Base-by-base conservation (phyloP, 2,797 vertebrate genomes). In the Anisognathus igniventris region DNA sequence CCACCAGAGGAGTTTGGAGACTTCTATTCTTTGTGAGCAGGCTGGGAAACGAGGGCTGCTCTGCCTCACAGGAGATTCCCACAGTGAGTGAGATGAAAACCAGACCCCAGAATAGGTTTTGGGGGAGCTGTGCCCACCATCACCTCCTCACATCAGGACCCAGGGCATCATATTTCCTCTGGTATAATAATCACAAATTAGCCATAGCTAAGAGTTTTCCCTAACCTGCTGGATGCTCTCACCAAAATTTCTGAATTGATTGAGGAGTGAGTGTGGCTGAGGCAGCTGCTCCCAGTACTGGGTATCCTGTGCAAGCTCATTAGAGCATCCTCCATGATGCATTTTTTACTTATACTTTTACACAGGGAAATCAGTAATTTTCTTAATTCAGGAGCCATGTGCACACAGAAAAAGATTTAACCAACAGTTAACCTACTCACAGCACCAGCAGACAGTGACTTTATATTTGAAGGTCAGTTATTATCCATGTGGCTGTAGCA, bases 101-200 rank as follows among this genome's bases (percentile, higher is more conserved):
- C 37, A 57, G 13, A 12, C 5, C 10, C 7, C 17, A 44, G 35
- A 1, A 0, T 3, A 2, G 3, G 6, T 73, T 79, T n/a, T 57
- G n/a, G 9, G 11, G 21, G 13, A 68, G 10, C 4, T 72, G 8
- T 60, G 40, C 13, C 39, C 14, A 27, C 24, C 15, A 60, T 30
- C 14, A 39, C 11, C 16, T 66, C 50, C 30, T 75, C 9, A 33
- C 20, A 64, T 31, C 2, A 5, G 7, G 31, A 83, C 12, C 10
- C 3, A 2, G 22, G 23, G 3, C 24, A 33, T 25, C 13, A 3
- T 14, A 42, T 50, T 76, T 86, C 31, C 64, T 58, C 25, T n/a
- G 25, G 51, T 12, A 54, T 13, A 47, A 11, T 10, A 37, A 51
- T 21, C 28, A 23, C 5, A 39, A 72, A 42, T 1, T 0, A 79